Conservation (phyloP, 2,113 vertebrate genomes). For the Spilogale gracilis region DNA sequence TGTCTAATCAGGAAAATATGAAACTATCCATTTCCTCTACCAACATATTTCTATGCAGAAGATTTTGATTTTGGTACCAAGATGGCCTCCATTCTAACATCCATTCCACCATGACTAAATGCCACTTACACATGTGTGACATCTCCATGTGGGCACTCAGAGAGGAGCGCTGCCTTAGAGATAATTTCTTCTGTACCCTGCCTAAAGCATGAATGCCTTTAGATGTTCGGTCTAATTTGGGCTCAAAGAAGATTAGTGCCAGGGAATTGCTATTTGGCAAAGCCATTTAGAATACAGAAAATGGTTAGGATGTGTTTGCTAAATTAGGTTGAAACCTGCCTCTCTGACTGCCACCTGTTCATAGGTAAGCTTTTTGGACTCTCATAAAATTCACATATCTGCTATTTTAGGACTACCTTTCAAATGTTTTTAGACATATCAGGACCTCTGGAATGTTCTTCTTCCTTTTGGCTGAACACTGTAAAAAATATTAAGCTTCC, state of each 20-base stretch:
- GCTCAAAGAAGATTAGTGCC: neutral
- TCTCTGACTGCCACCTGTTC: neutral
- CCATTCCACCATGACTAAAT: neutral
- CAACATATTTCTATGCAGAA: neutral
- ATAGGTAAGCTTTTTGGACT: neutral
- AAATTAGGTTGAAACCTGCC: neutral
- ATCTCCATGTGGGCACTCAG: neutral
- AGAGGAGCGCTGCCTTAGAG: neutral
- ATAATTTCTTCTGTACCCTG: neutral
- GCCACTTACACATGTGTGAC: neutral
- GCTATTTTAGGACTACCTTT: neutral
- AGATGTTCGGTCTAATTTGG: neutral
- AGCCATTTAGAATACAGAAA: neutral
- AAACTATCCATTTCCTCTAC: neutral
- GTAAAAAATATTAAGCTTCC: neutral
- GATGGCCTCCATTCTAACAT: neutral
- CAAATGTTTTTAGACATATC: neutral
- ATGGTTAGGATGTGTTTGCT: neutral
- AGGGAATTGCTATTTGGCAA: neutral
- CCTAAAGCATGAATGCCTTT: neutral
- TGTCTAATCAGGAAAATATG: neutral
- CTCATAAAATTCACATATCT: neutral
- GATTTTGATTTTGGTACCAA: neutral
- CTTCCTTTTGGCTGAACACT: neutral
- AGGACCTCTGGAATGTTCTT: neutral